These are phyloP conservation scores for Tenebrio molitor DNA, from an alignment of 1,140 invertebrate genomes.

Conservation along the genomic window DNA sequence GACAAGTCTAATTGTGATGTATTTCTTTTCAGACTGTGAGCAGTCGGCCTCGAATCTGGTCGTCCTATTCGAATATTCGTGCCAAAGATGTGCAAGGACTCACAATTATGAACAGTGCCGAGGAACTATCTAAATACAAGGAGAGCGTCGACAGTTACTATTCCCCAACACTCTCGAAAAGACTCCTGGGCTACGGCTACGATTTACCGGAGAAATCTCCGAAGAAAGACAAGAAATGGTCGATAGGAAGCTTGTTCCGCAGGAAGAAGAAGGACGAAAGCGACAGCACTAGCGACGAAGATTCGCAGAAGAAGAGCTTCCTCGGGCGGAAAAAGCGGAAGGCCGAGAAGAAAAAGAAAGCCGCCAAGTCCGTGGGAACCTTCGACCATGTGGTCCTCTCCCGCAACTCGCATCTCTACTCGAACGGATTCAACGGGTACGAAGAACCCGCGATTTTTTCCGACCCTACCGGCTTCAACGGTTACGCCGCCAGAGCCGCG, in stretches of 20 bases:
- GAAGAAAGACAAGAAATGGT: constrained; percentile 78
- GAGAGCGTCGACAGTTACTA: constrained; percentile 52
- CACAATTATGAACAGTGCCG: constrained; percentile 61
- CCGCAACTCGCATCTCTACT: constrained; percentile 52
- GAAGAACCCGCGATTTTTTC: constrained; percentile 66
- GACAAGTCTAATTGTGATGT: constrained; percentile 6
- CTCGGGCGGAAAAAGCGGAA: constrained; percentile 67
- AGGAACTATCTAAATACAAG: constrained; percentile 58
- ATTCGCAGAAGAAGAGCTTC: constrained; percentile 68
- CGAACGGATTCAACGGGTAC: constrained; percentile 63
- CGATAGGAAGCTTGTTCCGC: constrained; percentile 78
- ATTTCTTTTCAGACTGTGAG: constrained; percentile 63
- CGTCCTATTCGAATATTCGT: constrained; percentile 62
- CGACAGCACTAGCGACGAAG: constrained; percentile 74
- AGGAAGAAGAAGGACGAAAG: constrained; percentile 76
- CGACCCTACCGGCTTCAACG: constrained; percentile 66
- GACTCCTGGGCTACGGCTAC: constrained; percentile 58
- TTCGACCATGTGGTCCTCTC: constrained; percentile 63
- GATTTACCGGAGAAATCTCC: constrained; percentile 62
- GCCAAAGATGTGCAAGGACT: constrained; percentile 57
- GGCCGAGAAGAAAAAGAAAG: constrained; percentile 66
- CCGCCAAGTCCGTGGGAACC: constrained; percentile 55
- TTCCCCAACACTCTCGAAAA: constrained; percentile 55
- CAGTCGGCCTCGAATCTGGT: constrained; percentile 61
- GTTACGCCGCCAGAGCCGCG: constrained; percentile 66